These are phyloP conservation scores for Apis mellifera DNA, from an alignment of 1,140 invertebrate genomes.

Conservation along the genomic window DNA sequence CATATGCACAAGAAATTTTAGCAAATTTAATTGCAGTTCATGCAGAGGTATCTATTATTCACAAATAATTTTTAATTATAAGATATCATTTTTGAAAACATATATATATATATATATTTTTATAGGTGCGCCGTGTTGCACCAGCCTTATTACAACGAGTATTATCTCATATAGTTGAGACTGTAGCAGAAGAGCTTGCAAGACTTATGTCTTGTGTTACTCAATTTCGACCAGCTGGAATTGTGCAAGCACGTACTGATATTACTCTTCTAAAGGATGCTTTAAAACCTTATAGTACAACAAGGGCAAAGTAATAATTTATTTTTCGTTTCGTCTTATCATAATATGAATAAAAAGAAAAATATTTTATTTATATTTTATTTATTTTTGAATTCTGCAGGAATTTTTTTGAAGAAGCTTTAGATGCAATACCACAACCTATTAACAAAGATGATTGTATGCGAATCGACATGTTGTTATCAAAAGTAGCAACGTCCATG, in stretches of 20 bases:
- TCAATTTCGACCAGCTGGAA: constrained; percentile 86
- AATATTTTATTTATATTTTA: background rate
- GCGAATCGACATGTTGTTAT: constrained; percentile 74
- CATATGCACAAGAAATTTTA: constrained; percentile 96
- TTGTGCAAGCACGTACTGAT: constrained; percentile 86
- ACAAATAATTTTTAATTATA: background rate
- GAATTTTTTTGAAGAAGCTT: constrained; percentile 84
- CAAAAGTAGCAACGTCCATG: constrained; percentile 76
- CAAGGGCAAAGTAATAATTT: constrained; percentile 81
- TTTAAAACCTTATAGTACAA: constrained; percentile 81
- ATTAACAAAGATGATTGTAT: constrained; percentile 76
- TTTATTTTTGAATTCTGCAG: constrained; percentile 69
- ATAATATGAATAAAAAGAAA: constrained; percentile 50
- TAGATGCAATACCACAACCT: constrained; percentile 83
- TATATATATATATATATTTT: constrained; percentile 31
- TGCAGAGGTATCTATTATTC: constrained; percentile 87
- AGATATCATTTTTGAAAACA: background rate
- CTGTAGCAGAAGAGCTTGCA: constrained; percentile 94
- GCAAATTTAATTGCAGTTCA: constrained; percentile 96
- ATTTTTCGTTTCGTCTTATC: background rate
- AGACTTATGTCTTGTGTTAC: constrained; percentile 91
- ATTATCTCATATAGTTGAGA: constrained; percentile 93
- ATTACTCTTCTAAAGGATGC: constrained; percentile 83
- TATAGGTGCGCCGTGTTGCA: constrained; percentile 90
- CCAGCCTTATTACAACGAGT: constrained; percentile 89